Evolutionary conservation across 1,140 invertebrate species (phyloP).

Genomic region (Hydropsyche tenuis): DNA sequence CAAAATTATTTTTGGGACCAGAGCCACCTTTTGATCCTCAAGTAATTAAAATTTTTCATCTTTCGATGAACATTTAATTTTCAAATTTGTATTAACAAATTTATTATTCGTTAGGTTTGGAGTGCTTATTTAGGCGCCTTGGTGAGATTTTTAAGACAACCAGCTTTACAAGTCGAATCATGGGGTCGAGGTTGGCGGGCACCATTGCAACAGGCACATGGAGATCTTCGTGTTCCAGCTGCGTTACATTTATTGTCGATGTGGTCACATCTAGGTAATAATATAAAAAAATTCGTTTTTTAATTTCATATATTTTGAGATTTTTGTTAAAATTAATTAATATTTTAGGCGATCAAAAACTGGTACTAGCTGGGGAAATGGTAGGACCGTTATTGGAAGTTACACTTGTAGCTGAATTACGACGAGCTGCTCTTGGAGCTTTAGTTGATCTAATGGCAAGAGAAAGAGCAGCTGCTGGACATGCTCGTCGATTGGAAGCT

Average conservation of each 20-base stretch:
- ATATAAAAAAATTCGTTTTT: not conserved
- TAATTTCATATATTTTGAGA: constrained; percentile 15
- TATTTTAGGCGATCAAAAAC: constrained; percentile 68
- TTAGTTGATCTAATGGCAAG: constrained; percentile 98
- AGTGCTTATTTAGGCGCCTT: constrained; percentile 88
- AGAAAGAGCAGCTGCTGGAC: constrained; percentile 82
- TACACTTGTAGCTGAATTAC: constrained; percentile 88
- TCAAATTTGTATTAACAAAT: not conserved
- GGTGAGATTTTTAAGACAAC: constrained; percentile 87
- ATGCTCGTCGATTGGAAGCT: constrained; percentile 88
- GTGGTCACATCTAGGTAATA: constrained; percentile 85
- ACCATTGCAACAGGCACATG: constrained; percentile 81
- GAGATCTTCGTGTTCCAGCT: constrained; percentile 91
- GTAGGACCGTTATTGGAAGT: constrained; percentile 95
- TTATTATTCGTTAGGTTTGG: constrained; percentile 77
- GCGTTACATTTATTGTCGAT: constrained; percentile 93
- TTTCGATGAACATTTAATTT: not conserved
- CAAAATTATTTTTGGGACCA: constrained; percentile 79
- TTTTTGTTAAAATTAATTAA: not conserved
- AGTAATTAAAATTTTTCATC: constrained; percentile 49
- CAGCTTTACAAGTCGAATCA: constrained; percentile 83
- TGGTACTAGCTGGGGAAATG: constrained; percentile 58
- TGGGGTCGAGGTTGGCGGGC: constrained; percentile 81
- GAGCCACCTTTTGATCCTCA: constrained; percentile 71
- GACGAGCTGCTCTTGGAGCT: constrained; percentile 91